Evolutionary conservation across 2,113 vertebrate species (phyloP).

Genomic region (Eolophus roseicapilla): DNA sequence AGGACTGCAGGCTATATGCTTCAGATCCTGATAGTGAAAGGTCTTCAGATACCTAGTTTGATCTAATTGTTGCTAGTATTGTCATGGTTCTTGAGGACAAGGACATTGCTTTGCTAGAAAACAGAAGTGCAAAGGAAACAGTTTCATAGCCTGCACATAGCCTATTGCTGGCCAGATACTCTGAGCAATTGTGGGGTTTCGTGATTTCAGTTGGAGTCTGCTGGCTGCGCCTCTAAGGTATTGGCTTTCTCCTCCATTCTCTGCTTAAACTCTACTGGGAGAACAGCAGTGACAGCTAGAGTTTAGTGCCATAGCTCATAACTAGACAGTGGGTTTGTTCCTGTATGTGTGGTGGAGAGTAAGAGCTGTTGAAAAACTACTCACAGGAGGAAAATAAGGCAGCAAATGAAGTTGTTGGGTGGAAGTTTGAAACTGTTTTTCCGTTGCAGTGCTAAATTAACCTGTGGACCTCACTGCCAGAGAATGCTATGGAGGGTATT

Average conservation of each 20-base stretch:
- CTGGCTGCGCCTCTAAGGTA: not conserved
- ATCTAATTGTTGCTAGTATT: not conserved
- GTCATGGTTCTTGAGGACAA: not conserved
- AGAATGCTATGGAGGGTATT: not conserved
- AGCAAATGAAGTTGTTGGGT: not conserved
- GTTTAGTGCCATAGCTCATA: not conserved
- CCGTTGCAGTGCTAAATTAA: not conserved
- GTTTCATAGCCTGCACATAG: not conserved
- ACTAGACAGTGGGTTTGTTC: not conserved
- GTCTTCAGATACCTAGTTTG: not conserved
- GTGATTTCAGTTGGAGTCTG: accelerated
- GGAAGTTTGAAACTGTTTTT: not conserved
- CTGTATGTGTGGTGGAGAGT: not conserved
- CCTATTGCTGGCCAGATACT: not conserved
- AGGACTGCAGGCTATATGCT: not conserved
- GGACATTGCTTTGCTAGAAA: not conserved
- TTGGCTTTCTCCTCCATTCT: not conserved
- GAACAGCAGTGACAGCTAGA: not conserved
- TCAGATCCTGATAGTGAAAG: not conserved
- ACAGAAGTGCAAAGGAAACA: not conserved
- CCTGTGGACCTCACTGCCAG: not conserved
- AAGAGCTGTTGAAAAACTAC: not conserved
- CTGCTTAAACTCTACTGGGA: not conserved
- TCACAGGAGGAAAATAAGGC: not conserved
- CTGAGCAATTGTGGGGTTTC: not conserved